Evolutionary conservation across 1,140 invertebrate genomes (phyloP), one percentile per base, ranked within the genome.

Genomic region (Philaenus spumarius): DNA sequence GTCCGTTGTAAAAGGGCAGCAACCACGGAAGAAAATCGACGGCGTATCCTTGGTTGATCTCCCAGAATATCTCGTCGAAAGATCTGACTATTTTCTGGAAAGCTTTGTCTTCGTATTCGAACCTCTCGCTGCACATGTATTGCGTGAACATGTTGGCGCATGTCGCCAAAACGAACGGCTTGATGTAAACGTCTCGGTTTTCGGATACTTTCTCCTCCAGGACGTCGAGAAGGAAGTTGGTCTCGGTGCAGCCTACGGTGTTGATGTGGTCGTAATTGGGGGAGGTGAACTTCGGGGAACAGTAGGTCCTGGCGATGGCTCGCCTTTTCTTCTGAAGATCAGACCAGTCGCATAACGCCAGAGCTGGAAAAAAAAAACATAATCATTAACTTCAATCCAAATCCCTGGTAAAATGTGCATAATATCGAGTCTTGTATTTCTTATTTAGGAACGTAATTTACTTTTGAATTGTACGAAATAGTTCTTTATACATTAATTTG

Each of bases 21-120:
- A 94, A 66, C 79, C 86, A 89, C 0, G 91, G 91, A 17, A 95
- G 68, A 68, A 94, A 92, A 68, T 95, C 92, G 0, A 92, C 81
- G 0, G 87, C 82, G 68, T 90, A 92, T 0, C 90, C 89, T 68
- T 90, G 86, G 68, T 94, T 93, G 55, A 94, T 87, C 67, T 94
- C 90, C 79, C 83, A 89, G 73, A 95, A 95, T 3, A 95, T 87
- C 58, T 84, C 80, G 65, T 94, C 90, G 66, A 93, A 94, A 55
- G 81, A 81, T 20, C 78, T 67, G 0, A 89, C 80, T 58, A 89
- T 78, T 48, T 79, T 74, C 14, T 71, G 68, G 71, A 90, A 93
- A 1, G 78, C 77, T 0, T 59, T 7, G 62, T 93, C 82, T 5
- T 81, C 76, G 45, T 82, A 78, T 2, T 82, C 78, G 64, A 91